Base-by-base conservation (phyloP, 2,797 vertebrate genomes). In the Enteromius unitaeniatus region DNA sequence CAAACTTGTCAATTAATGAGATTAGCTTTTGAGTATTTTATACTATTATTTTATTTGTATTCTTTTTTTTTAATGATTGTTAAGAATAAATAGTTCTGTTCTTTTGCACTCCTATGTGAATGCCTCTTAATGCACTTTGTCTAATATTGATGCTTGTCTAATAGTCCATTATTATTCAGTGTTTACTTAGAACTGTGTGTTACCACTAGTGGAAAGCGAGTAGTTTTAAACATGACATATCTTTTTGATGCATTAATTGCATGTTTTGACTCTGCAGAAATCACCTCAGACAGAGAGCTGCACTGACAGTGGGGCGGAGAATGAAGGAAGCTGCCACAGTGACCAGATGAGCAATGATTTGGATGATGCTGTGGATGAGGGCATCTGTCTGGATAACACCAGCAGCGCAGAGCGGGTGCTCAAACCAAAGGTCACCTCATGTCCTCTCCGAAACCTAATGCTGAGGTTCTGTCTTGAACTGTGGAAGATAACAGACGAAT, bases 281-380 rank as follows among this genome's bases (percentile, higher is more conserved):
- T 99, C 98, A 23, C 98, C 98, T 87, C 98, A 99, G 92, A 99
- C 98, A 0, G 98, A 99, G 91, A 99, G 98, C 93, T 99, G 98
- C 92, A 99, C 98, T 84, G 98, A 99, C 91, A 99, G 98, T 67
- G 98, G 98, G 87, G 98, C 98, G 19, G 98, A 99, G 93, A 99
- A 99, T 86, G 98, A 99, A 95, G 98, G 98, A 87, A 99, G 98
- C 91, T 99, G 98, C 93, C 98, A 99, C 94, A 99, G 98, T 70
- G 98, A 99, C 95, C 98, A 99, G 93, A 97, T 99, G 97, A 99
- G 97, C 95, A 99, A 98, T 72, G 98, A 99, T 91, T 99, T 99
- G 0, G 98, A 99, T 45, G 98, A 99, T 83, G 97, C 95, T 69
- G 96, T 99, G 79, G 98, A 99, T 88, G 98, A 99, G 93, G 98